Evolutionary conservation across 2,888 invertebrate genomes (phyloP).

Genomic region (Dryococelus australis): DNA sequence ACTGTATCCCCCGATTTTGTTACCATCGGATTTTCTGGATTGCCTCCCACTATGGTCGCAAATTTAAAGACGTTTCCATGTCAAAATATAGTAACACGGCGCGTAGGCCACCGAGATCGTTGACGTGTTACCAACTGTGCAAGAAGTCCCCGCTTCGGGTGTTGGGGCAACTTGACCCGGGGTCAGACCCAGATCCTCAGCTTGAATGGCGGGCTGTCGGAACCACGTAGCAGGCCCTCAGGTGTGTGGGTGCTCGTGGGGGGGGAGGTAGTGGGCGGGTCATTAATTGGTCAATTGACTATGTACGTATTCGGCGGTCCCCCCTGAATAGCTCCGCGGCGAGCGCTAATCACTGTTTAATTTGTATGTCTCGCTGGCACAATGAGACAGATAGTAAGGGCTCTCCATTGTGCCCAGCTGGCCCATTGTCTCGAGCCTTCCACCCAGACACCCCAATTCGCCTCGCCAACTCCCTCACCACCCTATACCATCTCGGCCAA

Average conservation of each 20-base stretch:
- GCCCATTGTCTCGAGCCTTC: not conserved
- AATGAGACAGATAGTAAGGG: constrained; percentile 9
- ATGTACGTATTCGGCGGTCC: not conserved
- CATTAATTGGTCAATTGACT: constrained; percentile 11
- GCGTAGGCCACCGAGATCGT: too few species aligned
- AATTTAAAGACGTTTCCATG: too few species aligned
- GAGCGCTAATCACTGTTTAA: constrained; percentile 2
- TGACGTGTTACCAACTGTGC: too few species aligned
- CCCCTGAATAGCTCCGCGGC: not conserved
- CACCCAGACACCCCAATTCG: not conserved
- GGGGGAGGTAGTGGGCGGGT: not conserved
- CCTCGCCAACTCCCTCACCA: not conserved
- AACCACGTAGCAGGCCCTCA: not conserved
- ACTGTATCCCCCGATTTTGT: too few species aligned
- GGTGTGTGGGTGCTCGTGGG: not conserved
- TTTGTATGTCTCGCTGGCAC: constrained; percentile 3
- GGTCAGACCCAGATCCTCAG: too few species aligned
- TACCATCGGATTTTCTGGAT: too few species aligned
- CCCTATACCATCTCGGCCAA: not conserved
- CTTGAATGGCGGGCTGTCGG: too few species aligned
- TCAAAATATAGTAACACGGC: too few species aligned
- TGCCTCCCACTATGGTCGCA: too few species aligned
- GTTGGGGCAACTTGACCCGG: too few species aligned
- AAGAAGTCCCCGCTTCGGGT: too few species aligned
- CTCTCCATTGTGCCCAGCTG: not conserved